Conservation (phyloP, 2,797 vertebrate genomes). For the Sebastiscus tertius region DNA sequence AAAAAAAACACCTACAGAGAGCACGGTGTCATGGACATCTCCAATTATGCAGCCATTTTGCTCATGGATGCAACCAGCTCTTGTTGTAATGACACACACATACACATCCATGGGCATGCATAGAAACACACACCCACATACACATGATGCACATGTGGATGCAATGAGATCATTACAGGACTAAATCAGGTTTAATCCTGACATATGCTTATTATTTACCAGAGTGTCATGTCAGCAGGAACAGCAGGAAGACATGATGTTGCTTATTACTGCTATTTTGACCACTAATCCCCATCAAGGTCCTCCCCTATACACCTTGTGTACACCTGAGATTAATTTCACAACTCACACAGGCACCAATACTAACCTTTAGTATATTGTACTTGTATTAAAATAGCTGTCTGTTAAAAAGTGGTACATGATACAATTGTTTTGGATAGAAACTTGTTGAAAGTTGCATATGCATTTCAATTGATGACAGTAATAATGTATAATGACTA, state of each 20-base stretch:
- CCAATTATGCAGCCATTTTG: slow-evolving; percentile 87
- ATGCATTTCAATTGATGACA: slow-evolving; percentile 69
- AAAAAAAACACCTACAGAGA: slow-evolving; percentile 84
- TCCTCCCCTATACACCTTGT: slow-evolving; percentile 36
- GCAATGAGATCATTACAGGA: slow-evolving; percentile 73
- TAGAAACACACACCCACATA: slow-evolving; percentile 32
- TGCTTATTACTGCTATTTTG: slow-evolving; percentile 68
- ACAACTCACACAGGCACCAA: slow-evolving; percentile 7
- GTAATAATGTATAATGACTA: slow-evolving; percentile 68
- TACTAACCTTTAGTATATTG: neutral
- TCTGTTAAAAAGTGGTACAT: neutral
- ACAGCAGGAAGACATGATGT: slow-evolving; percentile 45
- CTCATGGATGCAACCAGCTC: slow-evolving; percentile 79
- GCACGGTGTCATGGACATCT: slow-evolving; percentile 82
- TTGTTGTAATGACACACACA: slow-evolving; percentile 73
- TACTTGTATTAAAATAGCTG: slow-evolving; percentile 2
- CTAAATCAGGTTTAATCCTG: slow-evolving; percentile 74
- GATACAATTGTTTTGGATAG: slow-evolving; percentile 18
- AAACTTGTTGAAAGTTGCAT: slow-evolving; percentile 61
- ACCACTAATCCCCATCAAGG: slow-evolving; percentile 50
- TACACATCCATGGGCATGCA: slow-evolving; percentile 29
- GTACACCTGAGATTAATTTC: slow-evolving; percentile 25
- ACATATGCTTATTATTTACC: slow-evolving; percentile 78
- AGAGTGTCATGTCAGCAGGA: slow-evolving; percentile 68
- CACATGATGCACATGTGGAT: slow-evolving; percentile 49